phyloP scores from a whole-genome alignment of 2,888 invertebrate species.

The Vanessa cardui region DNA sequence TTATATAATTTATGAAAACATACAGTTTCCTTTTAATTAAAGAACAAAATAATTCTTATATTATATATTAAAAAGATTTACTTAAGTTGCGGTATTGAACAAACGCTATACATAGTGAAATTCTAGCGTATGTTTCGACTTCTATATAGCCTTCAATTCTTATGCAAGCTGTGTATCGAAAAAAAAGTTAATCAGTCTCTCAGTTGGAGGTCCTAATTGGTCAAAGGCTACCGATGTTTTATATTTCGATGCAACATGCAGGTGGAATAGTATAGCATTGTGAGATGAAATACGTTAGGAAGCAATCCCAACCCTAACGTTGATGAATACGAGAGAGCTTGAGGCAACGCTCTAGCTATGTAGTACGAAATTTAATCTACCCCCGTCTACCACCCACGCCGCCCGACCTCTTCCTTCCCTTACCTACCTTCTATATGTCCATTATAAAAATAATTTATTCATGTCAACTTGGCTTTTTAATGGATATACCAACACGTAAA shows the following conservation, averaged over 20 bases:
- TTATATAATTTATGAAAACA: too few species aligned
- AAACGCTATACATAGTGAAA: too few species aligned
- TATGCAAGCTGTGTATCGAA: too few species aligned
- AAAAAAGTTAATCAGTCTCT: too few species aligned
- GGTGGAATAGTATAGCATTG: conserved; percentile 40
- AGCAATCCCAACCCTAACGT: conserved; percentile 70
- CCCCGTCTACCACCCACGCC: conserved; percentile 70
- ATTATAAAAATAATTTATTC: conserved; percentile 57
- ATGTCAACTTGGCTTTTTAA: conserved; percentile 56
- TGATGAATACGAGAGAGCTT: conserved; percentile 74
- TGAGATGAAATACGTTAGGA: conserved; percentile 57
- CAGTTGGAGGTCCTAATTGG: too few species aligned
- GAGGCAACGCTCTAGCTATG: conserved; percentile 61
- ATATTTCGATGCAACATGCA: conserved; percentile 21
- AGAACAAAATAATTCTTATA: too few species aligned
- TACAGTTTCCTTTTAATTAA: too few species aligned
- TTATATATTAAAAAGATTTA: too few species aligned
- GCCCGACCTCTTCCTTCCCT: conserved; percentile 43
- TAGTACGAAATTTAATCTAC: conserved; percentile 79
- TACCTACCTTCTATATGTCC: conserved; percentile 44
- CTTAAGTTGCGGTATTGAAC: too few species aligned
- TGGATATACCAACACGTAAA: conserved; percentile 33
- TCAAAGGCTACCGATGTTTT: conserved; percentile 10
- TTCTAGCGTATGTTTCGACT: too few species aligned
- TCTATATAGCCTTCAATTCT: too few species aligned